Conservation (phyloP, 2,888 invertebrate species). For the Pilophorus perplexus region DNA sequence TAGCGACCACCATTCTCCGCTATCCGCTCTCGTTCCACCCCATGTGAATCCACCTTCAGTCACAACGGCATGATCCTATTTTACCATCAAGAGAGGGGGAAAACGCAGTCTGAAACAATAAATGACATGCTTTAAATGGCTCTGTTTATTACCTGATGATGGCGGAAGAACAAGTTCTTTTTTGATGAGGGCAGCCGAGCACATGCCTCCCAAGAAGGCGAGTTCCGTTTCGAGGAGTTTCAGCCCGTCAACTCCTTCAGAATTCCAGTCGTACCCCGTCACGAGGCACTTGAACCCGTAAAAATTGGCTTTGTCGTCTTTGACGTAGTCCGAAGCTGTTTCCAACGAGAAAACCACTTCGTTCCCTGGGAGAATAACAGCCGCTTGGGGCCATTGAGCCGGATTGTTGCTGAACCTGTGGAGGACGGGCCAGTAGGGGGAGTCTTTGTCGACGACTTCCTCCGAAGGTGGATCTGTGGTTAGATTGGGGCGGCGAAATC, state of each 20-base stretch:
- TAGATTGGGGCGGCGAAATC: conserved; percentile 15
- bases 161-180: conserved; percentile 70
- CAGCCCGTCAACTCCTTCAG: conserved; percentile 58
- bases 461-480: conserved; percentile 8
- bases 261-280: conserved; percentile 78
- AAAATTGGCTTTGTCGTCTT: conserved; percentile 77
- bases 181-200: conserved; percentile 84
- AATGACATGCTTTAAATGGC: too few species aligned
- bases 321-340: conserved; percentile 91
- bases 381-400: conserved; percentile 80
- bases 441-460: conserved; percentile 19
- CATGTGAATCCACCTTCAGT: too few species aligned
- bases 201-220: conserved; percentile 85
- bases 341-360: conserved; percentile 93
- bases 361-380: conserved; percentile 81
- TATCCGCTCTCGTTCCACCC: too few species aligned
- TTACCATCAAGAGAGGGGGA: too few species aligned
- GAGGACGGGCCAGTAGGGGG: conserved; percentile 63
- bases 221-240: conserved; percentile 84
- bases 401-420: conserved; percentile 62
- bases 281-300: conserved; percentile 79
- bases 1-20: too few species aligned
- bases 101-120: too few species aligned
- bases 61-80: too few species aligned
- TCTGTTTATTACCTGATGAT: conserved; percentile 56